phyloP scores from a whole-genome alignment of 1,140 invertebrate genomes.

The Drepana arcuata region DNA sequence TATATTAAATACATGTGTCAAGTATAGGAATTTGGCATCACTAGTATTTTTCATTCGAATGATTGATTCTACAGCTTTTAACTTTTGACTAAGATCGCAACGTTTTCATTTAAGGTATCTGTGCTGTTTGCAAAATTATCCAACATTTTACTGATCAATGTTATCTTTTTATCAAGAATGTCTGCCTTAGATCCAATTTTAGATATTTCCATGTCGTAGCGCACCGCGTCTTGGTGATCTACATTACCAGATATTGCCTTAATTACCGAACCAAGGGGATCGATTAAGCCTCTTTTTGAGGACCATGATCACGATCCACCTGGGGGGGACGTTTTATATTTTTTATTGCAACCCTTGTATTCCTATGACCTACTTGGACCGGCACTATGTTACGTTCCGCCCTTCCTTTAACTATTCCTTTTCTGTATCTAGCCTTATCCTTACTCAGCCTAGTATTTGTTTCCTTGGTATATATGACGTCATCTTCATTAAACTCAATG shows the following conservation, averaged over 20 bases:
- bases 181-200: constrained; percentile 6
- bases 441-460: constrained; percentile 9
- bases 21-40: too few species aligned
- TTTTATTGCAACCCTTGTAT: constrained; percentile 25
- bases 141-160: constrained; percentile 7
- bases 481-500: constrained; percentile 1
- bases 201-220: constrained; percentile 13
- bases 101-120: constrained; percentile 1
- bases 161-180: constrained; percentile 5
- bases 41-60: too few species aligned
- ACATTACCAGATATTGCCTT: constrained; percentile 21
- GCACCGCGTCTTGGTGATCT: constrained; percentile 17
- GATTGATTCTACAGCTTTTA: constrained; percentile 1
- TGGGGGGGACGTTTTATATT: constrained; percentile 16
- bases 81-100: constrained; percentile 2
- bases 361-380: constrained; percentile 31
- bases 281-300: constrained; percentile 1
- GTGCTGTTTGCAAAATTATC: constrained; percentile 5
- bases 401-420: constrained; percentile 5
- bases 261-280: constrained; percentile 18
- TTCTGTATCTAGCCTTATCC: constrained; percentile 9
- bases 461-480: constrained; percentile 7
- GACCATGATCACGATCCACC: constrained; percentile 9
- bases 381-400: constrained; percentile 4
- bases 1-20: neutral